Evolutionary conservation across 1,140 invertebrate species (phyloP), one percentile per base, ranked within the genome.

Genomic region (Megalonaias nervosa): DNA sequence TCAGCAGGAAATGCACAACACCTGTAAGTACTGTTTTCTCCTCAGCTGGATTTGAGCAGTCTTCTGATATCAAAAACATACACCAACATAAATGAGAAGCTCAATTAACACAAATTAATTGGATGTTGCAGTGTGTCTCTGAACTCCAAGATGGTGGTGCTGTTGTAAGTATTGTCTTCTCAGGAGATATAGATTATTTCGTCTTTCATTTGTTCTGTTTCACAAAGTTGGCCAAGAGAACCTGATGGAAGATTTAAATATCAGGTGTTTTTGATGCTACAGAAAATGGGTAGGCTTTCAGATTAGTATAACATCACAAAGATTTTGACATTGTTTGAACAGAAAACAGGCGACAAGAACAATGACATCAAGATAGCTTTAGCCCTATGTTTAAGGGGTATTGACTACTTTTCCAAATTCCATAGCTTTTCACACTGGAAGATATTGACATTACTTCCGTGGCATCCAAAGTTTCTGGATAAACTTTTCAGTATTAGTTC

Each of bases 341-440:
- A 58, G 16, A 60, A 21, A 16, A 56, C 31, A 1, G 16, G n/a
- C 12, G 57, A 73, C 17, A 26, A 62, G 16, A 38, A 48, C 21
- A 73, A 73, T 38, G 76, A n/a, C n/a, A 66, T 57, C 21, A 65
- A n/a, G 55, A 17, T 70, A 15, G 66, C 71, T n/a, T 17, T 72
- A 61, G 66, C 59, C 12, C 16, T 77, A n/a, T 65, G 71, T 70
- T 15, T 79, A 38, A 71, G 71, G 26, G 77, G 77, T 5, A 79
- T 74, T 73, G 65, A 74, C 31, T 79, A 64, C 38, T 64, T 74
- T 19, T 71, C 77, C 3, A 74, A 79, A 64, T 79, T 79, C 55
- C 65, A 59, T 26, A n/a, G 55, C 31, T 31, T 31, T 31, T 31
- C 31, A 5, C 31, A 2, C 31, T 31, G 31, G 31, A 31, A 31